Evolutionary conservation across 1,140 invertebrate genomes (phyloP).

Genomic region (Scaptodrosophila lebanonensis): DNA sequence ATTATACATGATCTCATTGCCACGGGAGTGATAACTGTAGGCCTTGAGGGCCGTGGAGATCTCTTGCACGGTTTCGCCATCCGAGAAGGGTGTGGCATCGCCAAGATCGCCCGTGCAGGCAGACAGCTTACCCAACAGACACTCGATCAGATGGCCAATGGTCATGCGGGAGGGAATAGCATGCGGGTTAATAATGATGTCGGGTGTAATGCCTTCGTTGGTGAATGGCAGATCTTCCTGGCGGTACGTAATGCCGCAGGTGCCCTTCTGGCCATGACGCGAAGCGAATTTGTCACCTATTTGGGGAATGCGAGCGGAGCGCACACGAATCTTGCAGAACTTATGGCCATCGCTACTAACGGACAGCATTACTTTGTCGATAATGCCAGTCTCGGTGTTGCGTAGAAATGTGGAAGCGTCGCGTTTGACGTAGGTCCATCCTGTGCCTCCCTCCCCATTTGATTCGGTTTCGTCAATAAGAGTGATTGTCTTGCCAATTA

Average conservation of each 20-base stretch:
- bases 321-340: constrained; percentile 98
- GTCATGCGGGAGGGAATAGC: constrained; percentile 99
- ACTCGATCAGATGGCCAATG: constrained; percentile 99
- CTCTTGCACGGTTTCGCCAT: constrained; percentile 99
- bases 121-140: constrained; percentile 96
- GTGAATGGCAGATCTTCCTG: constrained; percentile 99
- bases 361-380: constrained; percentile 99
- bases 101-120: constrained; percentile 96
- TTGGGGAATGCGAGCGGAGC: constrained; percentile 98
- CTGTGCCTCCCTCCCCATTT: constrained; percentile 94
- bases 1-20: constrained; percentile 99
- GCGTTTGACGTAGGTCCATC: constrained; percentile 92
- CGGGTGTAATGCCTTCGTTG: constrained; percentile 96
- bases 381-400: constrained; percentile 98
- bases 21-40: constrained; percentile 97
- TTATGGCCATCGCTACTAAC: constrained; percentile 99
- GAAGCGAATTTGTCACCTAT: constrained; percentile 99
- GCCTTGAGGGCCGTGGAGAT: constrained; percentile 97
- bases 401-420: constrained; percentile 98
- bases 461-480: constrained; percentile 98
- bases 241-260: constrained; percentile 98
- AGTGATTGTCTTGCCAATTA: constrained; percentile 99
- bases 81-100: constrained; percentile 99
- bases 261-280: constrained; percentile 98
- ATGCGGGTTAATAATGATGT: constrained; percentile 99